phyloP scores from a whole-genome alignment of 2,113 vertebrate species.

The Orycteropus afer region DNA sequence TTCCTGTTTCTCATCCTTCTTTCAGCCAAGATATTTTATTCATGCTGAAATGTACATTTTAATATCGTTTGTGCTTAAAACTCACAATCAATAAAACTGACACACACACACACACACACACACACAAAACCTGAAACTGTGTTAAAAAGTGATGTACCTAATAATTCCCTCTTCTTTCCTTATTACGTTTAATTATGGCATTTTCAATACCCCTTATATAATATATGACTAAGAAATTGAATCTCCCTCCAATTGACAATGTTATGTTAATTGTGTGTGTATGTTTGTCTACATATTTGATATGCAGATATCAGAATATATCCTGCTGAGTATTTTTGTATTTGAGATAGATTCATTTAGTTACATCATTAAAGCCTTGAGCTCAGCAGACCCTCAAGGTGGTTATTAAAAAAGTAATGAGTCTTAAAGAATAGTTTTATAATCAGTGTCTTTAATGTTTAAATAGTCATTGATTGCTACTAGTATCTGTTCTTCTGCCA shows the following conservation, averaged over 20 bases:
- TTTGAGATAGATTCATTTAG: not conserved
- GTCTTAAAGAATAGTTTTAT: not conserved
- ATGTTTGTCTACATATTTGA: not conserved
- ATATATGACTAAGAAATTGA: not conserved
- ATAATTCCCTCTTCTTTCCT: conserved; percentile 26
- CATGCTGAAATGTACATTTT: conserved; percentile 44
- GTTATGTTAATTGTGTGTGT: not conserved
- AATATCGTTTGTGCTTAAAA: conserved; percentile 65
- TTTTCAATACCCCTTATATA: not conserved
- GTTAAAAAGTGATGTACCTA: not conserved
- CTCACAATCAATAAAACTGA: conserved; percentile 54
- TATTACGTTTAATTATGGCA: not conserved
- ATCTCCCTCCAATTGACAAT: not conserved
- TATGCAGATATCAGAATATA: not conserved
- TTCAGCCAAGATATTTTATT: conserved; percentile 66
- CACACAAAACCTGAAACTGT: not conserved
- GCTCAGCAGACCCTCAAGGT: not conserved
- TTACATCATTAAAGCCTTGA: not conserved
- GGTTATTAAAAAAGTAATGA: not conserved
- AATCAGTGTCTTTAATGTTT: not conserved
- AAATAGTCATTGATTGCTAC: not conserved
- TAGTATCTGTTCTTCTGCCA: not conserved
- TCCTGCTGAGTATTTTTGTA: not conserved
- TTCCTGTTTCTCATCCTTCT: conserved; percentile 64
- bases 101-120: too few relatives aligned